Conservation (phyloP, 2,113 vertebrate genomes). For the Oryctolagus cuniculus region mOryCun1.1 NC_091449.1:33169001-33169500, state of each 20-base stretch:
- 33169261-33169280: neutral
- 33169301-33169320: neutral
- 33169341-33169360: neutral
- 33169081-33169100: neutral
- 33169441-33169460: neutral
- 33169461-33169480: conserved; percentile 51
- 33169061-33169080: neutral
- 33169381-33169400: neutral
- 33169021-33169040: neutral
- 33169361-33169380: neutral
- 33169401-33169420: neutral
- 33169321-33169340: neutral
- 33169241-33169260: neutral
- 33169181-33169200: neutral
- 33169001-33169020: neutral
- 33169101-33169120: neutral
- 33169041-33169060: conserved; percentile 8
- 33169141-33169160: neutral
- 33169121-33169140: neutral
- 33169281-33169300: neutral
- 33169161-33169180: neutral
- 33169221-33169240: neutral
- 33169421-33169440: neutral
- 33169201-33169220: neutral
- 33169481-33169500: conserved; percentile 60